phyloP scores from a whole-genome alignment of 1,140 invertebrate genomes.

The Drosophila setifemur region DNA sequence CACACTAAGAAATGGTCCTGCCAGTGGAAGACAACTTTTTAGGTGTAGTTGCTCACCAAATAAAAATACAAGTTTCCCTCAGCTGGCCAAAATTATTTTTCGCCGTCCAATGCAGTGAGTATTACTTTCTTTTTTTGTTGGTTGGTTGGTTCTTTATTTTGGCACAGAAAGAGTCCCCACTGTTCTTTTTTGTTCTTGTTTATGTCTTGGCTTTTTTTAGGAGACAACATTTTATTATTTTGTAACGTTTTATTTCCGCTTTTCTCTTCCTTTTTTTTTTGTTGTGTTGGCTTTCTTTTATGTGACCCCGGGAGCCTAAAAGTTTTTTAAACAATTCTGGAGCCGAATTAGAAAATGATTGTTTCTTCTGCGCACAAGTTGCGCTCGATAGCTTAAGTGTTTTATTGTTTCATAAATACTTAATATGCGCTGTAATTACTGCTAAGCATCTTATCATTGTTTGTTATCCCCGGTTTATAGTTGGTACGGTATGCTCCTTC shows the following conservation, averaged over 20 bases:
- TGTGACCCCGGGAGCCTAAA: constrained; percentile 46
- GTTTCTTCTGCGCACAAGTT: constrained; percentile 33
- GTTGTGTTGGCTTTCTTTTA: constrained; percentile 33
- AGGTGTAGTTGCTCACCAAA: constrained; percentile 44
- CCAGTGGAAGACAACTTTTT: constrained; percentile 49
- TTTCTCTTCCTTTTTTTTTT: background rate
- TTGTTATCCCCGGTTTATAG: constrained; percentile 29
- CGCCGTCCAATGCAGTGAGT: constrained; percentile 44
- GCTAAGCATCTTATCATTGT: constrained; percentile 61
- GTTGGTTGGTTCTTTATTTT: too few relatives aligned
- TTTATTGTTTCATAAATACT: constrained; percentile 79
- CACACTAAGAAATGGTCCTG: constrained; percentile 1
- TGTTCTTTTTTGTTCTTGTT: constrained; percentile 19
- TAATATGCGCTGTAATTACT: constrained; percentile 73
- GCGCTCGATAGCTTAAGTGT: constrained; percentile 50
- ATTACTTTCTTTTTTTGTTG: constrained; percentile 18
- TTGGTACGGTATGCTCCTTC: too few relatives aligned
- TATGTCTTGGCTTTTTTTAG: constrained; percentile 53
- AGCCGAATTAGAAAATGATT: constrained; percentile 51
- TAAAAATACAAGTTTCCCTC: constrained; percentile 28
- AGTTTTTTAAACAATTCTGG: constrained; percentile 21
- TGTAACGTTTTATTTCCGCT: constrained; percentile 71
- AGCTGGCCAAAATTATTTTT: constrained; percentile 46
- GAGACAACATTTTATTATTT: constrained; percentile 71
- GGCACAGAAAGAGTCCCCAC: constrained; percentile 1